phyloP scores from a whole-genome alignment of 1,140 invertebrate genomes.

The Heliothis subflexa region DNA sequence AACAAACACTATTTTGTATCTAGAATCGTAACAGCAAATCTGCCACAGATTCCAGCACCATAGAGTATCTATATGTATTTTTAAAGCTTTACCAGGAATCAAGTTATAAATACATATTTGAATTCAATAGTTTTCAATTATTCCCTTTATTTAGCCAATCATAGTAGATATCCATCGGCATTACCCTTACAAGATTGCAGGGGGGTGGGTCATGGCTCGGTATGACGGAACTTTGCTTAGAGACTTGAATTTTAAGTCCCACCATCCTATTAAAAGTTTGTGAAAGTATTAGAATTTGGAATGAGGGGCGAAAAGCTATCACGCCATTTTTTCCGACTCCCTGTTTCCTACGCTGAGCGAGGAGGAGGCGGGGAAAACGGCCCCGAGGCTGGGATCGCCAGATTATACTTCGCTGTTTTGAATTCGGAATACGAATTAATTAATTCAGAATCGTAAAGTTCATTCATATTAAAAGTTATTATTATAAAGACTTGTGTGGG shows the following conservation, averaged over 20 bases:
- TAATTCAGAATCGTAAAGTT: conserved; percentile 62
- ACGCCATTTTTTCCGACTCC: conserved; percentile 75
- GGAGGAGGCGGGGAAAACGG: conserved; percentile 53
- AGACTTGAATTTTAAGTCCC: conserved; percentile 83
- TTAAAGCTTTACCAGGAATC: too few relatives aligned
- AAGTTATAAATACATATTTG: too few relatives aligned
- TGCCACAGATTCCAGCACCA: background rate
- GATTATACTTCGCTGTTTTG: conserved; percentile 74
- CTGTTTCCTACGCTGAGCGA: conserved; percentile 56
- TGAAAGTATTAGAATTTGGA: conserved; percentile 84
- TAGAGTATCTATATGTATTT: too few relatives aligned
- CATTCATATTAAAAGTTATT: conserved; percentile 62
- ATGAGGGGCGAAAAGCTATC: conserved; percentile 84
- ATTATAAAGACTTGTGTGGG: conserved; percentile 42
- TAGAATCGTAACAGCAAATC: background rate
- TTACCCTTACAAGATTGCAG: conserved; percentile 1
- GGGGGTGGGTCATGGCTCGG: conserved; percentile 56
- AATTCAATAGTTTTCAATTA: background rate
- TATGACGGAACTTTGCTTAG: conserved; percentile 73
- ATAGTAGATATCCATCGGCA: background rate
- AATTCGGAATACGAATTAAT: conserved; percentile 75
- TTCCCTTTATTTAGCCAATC: background rate
- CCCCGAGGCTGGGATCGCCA: conserved; percentile 61
- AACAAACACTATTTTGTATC: background rate
- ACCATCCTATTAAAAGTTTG: conserved; percentile 86